Evolutionary conservation across 2,888 invertebrate species (phyloP).

Genomic region (Lobophora halterata): DNA sequence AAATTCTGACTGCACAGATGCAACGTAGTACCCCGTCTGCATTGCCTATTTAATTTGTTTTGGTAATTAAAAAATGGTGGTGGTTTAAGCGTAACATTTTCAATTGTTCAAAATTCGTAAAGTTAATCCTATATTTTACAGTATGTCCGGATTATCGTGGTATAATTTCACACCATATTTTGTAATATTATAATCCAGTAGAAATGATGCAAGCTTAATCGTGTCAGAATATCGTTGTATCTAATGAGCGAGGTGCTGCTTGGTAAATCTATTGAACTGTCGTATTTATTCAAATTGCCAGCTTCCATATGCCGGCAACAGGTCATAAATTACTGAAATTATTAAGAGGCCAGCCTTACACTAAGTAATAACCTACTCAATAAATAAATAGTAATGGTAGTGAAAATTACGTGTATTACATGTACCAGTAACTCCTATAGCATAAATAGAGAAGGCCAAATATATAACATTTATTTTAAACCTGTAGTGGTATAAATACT

Average conservation of each 20-base stretch:
- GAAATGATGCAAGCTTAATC: slow-evolving; percentile 13
- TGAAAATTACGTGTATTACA: too few species aligned
- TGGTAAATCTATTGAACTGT: slow-evolving; percentile 10
- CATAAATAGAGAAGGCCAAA: too few species aligned
- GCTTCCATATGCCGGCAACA: slow-evolving; percentile 11
- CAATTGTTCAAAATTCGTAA: slow-evolving; percentile 17
- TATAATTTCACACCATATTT: slow-evolving; percentile 11
- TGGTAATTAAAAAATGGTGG: slow-evolving; percentile 15
- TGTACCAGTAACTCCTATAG: too few species aligned
- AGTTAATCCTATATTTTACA: slow-evolving; percentile 16
- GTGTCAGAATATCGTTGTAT: slow-evolving; percentile 10
- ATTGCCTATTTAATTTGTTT: too few species aligned
- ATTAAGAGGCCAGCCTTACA: slow-evolving; percentile 6
- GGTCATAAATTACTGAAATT: slow-evolving; percentile 15
- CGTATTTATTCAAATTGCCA: slow-evolving; percentile 14
- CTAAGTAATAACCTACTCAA: background rate
- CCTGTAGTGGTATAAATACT: too few species aligned
- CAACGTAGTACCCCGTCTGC: too few species aligned
- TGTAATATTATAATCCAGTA: slow-evolving; percentile 10
- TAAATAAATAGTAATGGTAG: too few species aligned
- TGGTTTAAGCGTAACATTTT: slow-evolving; percentile 5
- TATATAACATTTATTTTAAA: too few species aligned
- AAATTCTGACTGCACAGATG: too few species aligned
- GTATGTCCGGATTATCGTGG: slow-evolving; percentile 15
- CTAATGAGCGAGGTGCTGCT: slow-evolving; percentile 4